Evolutionary conservation across 2,888 invertebrate species (phyloP).

Genomic region (Philhelius pedissequus): DNA sequence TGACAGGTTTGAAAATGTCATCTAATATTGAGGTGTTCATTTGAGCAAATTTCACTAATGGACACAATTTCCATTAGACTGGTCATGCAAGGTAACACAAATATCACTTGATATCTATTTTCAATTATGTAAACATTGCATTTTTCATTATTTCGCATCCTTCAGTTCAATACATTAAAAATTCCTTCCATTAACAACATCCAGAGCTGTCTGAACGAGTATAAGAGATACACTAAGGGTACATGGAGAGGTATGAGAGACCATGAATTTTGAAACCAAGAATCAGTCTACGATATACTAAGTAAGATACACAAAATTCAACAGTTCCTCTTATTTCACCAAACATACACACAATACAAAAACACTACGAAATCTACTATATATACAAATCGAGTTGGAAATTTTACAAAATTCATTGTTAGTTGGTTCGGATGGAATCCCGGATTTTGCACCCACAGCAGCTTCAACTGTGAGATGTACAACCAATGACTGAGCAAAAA

Average conservation of each 20-base stretch:
- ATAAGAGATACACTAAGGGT: neutral
- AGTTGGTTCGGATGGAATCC: neutral
- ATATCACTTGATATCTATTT: neutral
- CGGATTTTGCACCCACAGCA: neutral
- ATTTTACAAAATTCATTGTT: slow-evolving; percentile 46
- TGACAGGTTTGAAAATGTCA: too few species aligned
- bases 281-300: neutral
- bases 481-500: slow-evolving; percentile 46
- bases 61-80: neutral
- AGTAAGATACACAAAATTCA: neutral
- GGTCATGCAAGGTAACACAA: slow-evolving; percentile 5
- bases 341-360: neutral
- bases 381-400: slow-evolving; percentile 32
- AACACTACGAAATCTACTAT: slow-evolving; percentile 3
- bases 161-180: slow-evolving; percentile 6
- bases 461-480: slow-evolving; percentile 20
- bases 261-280: neutral
- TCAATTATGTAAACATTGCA: slow-evolving; percentile 6
- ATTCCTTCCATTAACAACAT: slow-evolving; percentile 15
- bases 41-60: neutral
- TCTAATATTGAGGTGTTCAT: neutral
- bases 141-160: slow-evolving; percentile 6
- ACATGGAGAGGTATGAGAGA: neutral
- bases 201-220: neutral
- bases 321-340: slow-evolving; percentile 11